Evolutionary conservation across 2,797 vertebrate species (phyloP), one percentile per base, ranked within the genome.

Genomic region (Melanogrammus aeglefinus): DNA sequence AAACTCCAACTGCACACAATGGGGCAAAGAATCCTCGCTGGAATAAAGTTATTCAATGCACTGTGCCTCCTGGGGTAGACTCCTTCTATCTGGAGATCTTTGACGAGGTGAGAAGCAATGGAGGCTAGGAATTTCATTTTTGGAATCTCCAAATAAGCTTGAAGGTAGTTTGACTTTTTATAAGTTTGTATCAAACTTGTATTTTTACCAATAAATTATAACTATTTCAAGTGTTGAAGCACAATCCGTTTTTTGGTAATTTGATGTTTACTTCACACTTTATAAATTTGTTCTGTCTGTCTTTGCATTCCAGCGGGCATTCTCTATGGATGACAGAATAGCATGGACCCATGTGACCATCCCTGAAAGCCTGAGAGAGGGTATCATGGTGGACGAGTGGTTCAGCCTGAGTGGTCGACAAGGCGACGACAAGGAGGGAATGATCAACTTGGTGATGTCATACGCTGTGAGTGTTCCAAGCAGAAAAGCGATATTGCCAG

Each of bases 71-170:
- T 0, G 96, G 96, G 0, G 97, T 99, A 76, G 97, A 99, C 86
- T 98, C 97, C 1, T 99, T 99, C 90, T 99, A 99, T 87, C 90
- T 99, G 84, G 98, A 99, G 92, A 98, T 99, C 87, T 99, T 99
- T 66, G 98, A 99, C 81, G 98, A 99, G 97, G 98, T 98, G 76
- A 91, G 94, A 39, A 41, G 27, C 9, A 70, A 5, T 24, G 57
- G 57, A 63, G 57, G n/a, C 16, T 24, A 24, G 57, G 21, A 21
- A 21, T 6, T 63, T n/a, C 21, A 5, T 21, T 21, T 63, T 63
- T 63, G 21, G 21, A 63, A 63, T n/a, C 18, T 63, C 18, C 6
- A n/a, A 7, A 18, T 16, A 63, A 63, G 51, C 5, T n/a, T 63
- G 51, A 63, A 63, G 21, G 51, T n/a, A 63, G 18, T 63, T 63